Evolutionary conservation across 37 sponge, comb jelly and placozoan species (phyloP).

Genomic region (Tethya wilhelma): DNA sequence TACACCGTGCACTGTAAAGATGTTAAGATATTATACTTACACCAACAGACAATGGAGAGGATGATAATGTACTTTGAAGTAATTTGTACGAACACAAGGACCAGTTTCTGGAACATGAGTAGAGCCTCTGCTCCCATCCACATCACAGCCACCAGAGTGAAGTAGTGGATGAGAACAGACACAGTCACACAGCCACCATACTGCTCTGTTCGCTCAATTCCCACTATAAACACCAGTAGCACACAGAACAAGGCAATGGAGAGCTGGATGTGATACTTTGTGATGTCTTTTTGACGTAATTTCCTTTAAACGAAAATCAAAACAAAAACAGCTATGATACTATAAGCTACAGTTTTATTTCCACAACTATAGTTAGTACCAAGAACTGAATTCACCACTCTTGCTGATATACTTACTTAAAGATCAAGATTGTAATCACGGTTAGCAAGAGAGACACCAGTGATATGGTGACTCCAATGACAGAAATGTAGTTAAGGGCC

Average conservation of each 20-base stretch:
- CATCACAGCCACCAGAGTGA: conserved; percentile 41
- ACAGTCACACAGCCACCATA: conserved; percentile 50
- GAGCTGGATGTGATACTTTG: conserved; percentile 54
- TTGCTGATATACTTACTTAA: no score
- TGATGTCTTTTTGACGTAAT: conserved; percentile 21
- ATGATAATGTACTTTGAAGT: conserved; percentile 29
- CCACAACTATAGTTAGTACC: no score
- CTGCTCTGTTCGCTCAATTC: conserved; percentile 31
- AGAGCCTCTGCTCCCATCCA: conserved; percentile 74
- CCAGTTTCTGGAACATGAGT: conserved; percentile 62
- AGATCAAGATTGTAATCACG: neutral
- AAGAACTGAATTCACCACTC: no score
- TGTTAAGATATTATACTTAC: no score
- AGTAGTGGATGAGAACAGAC: conserved; percentile 60
- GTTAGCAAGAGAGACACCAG: neutral
- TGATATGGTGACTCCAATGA: neutral
- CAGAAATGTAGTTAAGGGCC: neutral
- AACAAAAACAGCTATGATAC: no score
- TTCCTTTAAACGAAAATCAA: conserved; percentile 35
- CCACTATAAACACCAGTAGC: conserved; percentile 49
- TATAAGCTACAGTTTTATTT: no score
- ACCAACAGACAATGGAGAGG: conserved; percentile 46
- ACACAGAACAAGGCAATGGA: conserved; percentile 30
- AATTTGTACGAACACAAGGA: conserved; percentile 43
- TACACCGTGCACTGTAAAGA: no score